Base-by-base conservation (phyloP, 2,888 invertebrate species). In the Salticus scenicus region DNA sequence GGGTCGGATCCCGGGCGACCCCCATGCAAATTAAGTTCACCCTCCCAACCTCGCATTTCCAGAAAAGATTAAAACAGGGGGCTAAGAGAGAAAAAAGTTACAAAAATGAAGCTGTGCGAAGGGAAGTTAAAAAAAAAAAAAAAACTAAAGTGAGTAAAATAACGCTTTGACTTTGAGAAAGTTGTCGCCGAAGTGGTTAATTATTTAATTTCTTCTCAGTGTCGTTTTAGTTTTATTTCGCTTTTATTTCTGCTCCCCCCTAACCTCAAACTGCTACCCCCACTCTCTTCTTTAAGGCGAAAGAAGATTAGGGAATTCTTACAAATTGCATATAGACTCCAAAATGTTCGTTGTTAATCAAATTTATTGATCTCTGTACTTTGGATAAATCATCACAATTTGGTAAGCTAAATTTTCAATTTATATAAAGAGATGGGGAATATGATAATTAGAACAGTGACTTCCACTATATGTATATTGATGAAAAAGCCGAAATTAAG, bases 161-260 rank as follows among this genome's bases (percentile, higher is more conserved):
- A 69, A 67, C 77, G 67, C 71, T 51, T 47, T 42, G 47, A 51
- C 76, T 69, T 71, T 42, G 76, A 72, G 76, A 83, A 76, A 83
- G 83, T 84, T 77, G 83, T 77, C 83, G 83, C 83, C 73, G 77
- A 84, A 73, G 77, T 84, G 83, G 83, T 84, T 84, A 84, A 84
- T 84, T 84, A 84, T 84, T 84, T 84, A 84, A 84, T 84, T 84
- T 84, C 83, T 84, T 84, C 83, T 78, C 83, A 77, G 83, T 84
- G 77, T 84, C 83, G 77, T 63, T 76, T 83, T 77, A 73, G 72
- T 84, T 84, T 84, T 84, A 78, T 84, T 84, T 84, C 67, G 30
- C 28, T 76, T 72, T 83, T 76, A 33, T 69, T 67, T 67, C 24
- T 67, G 28, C 17, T 24, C 20, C 72, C 33, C 67, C 28, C 51